Evolutionary conservation across 2,888 invertebrate species (phyloP).

Genomic region (Aleiodes testaceus): DNA sequence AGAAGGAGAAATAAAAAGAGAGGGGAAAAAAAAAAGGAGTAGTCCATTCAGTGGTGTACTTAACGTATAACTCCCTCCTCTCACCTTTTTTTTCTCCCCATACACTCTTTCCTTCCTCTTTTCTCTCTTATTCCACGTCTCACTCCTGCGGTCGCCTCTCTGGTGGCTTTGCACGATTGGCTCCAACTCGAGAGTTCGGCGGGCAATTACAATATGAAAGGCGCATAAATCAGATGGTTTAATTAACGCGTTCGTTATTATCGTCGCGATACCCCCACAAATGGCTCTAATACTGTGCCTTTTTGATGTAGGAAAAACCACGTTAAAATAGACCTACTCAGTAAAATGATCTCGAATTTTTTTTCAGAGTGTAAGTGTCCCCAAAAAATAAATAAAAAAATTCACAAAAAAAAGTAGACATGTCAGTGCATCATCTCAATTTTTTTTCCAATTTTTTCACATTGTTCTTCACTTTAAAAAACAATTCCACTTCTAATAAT

Average conservation of each 20-base stretch:
- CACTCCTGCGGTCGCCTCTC: conserved; percentile 47
- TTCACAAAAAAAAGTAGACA: too few species aligned
- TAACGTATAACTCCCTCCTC: conserved; percentile 59
- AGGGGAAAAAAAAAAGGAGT: conserved; percentile 2
- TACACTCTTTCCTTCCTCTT: conserved; percentile 37
- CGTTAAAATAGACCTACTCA: too few species aligned
- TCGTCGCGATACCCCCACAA: conserved; percentile 62
- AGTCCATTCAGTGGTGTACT: conserved; percentile 28
- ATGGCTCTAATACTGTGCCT: conserved; percentile 20
- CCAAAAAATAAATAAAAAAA: too few species aligned
- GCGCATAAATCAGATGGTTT: conserved; percentile 71
- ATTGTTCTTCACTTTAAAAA: too few species aligned
- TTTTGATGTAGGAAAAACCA: neutral
- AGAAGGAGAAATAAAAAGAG: neutral
- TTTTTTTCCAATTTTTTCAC: too few species aligned
- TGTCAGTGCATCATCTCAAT: too few species aligned
- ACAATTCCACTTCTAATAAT: too few species aligned
- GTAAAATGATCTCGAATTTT: too few species aligned
- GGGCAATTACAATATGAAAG: conserved; percentile 73
- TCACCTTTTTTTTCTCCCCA: conserved; percentile 21
- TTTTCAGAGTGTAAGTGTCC: too few species aligned
- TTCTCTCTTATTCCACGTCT: conserved; percentile 41
- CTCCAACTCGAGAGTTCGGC: conserved; percentile 62
- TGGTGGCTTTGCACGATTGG: conserved; percentile 53
- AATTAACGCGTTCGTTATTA: conserved; percentile 72